Percentiles rank a stretch among this genome's conserved stretches.
Conservation (phyloP, 2,888 invertebrate species). For the Eurytoma californica region DNA sequence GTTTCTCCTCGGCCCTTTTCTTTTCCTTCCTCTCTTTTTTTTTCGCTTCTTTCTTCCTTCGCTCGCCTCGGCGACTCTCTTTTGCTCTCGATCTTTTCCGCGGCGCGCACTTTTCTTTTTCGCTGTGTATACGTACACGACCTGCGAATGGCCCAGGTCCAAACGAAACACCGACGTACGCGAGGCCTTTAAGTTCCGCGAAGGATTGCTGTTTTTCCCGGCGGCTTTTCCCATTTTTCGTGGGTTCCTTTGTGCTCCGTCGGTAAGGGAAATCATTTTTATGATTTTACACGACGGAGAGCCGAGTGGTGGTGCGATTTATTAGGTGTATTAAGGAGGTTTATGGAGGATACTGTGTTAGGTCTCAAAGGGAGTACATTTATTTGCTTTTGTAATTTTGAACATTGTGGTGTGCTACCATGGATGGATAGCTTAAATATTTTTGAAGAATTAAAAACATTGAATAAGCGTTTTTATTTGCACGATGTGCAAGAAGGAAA, state of each 20-base stretch:
- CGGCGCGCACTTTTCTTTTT: not conserved
- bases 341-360: slow-evolving; percentile 9
- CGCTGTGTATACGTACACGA: slow-evolving; percentile 3
- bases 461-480: no score
- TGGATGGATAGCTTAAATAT: no score
- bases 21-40: slow-evolving; percentile 16
- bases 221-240: not conserved
- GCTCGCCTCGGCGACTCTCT: not conserved
- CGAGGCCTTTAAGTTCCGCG: not conserved
- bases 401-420: not conserved
- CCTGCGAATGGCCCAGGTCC: slow-evolving; percentile 40
- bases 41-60: slow-evolving; percentile 55
- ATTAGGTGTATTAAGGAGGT: slow-evolving; percentile 16
- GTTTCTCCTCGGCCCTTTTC: slow-evolving; percentile 58
- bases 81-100: not conserved
- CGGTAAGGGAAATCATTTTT: slow-evolving; percentile 17
- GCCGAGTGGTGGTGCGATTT: slow-evolving; percentile 6
- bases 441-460: no score
- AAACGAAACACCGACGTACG: slow-evolving; percentile 31
- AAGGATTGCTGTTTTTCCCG: not conserved
- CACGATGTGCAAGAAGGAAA: no score
- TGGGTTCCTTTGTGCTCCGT: not conserved
- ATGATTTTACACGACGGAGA: not conserved
- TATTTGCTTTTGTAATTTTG: not conserved
- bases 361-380: not conserved